phyloP scores from a whole-genome alignment of 2,797 vertebrate genomes.

The Manis pentadactyla region DNA sequence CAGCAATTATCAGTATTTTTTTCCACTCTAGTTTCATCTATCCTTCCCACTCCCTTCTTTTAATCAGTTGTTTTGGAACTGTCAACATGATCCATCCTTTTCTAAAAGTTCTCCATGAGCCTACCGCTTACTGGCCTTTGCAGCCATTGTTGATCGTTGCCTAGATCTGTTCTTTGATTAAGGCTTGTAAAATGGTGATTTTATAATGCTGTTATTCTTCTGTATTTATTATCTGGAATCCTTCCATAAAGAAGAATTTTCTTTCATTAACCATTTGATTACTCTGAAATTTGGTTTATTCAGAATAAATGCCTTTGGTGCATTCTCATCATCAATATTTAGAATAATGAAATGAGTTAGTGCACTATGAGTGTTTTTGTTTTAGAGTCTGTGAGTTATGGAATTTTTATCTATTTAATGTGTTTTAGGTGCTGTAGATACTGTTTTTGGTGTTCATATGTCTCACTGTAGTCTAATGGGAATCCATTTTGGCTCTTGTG shows the following conservation, averaged over 20 bases:
- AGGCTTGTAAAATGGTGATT: background rate
- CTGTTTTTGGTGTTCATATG: background rate
- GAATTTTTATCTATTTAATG: constrained; percentile 10
- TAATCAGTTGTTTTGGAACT: background rate
- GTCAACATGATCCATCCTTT: background rate
- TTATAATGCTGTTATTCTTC: background rate
- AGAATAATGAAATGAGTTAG: background rate
- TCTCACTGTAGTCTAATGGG: background rate
- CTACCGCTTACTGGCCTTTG: background rate
- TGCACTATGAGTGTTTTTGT: background rate
- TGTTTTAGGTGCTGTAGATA: background rate
- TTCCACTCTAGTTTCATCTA: background rate
- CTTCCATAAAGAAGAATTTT: background rate
- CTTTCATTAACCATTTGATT: constrained; percentile 36
- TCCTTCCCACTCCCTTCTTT: background rate
- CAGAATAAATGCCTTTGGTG: background rate
- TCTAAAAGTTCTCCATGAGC: background rate
- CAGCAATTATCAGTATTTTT: background rate
- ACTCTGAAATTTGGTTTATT: constrained; percentile 18
- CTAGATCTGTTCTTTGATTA: background rate
- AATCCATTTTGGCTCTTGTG: background rate
- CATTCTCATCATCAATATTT: constrained; percentile 15
- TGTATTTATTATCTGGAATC: background rate
- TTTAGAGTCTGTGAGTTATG: background rate
- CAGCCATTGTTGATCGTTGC: background rate